Evolutionary conservation across 2,888 invertebrate species (phyloP).

Genomic region (Caenorhabditis doughertyi): DNA sequence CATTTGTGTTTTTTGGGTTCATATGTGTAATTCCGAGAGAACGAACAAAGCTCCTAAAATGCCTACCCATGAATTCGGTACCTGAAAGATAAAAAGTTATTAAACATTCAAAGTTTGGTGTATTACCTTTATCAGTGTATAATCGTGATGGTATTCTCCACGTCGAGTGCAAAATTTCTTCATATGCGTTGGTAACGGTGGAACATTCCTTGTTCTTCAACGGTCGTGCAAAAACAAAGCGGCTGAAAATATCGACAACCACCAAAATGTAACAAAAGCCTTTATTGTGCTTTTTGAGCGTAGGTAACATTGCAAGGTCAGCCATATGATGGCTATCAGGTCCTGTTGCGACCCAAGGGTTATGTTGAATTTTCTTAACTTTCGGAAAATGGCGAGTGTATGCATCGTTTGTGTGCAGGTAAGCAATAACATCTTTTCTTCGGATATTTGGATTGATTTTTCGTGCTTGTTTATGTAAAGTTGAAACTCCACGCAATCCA

Average conservation of each 20-base stretch:
- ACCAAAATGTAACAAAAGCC: slow-evolving; percentile 31
- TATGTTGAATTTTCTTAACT: slow-evolving; percentile 3
- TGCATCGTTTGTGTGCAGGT: slow-evolving; percentile 6
- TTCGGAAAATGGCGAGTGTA: slow-evolving; percentile 6
- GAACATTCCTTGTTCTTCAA: slow-evolving; percentile 31
- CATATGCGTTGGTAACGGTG: background rate
- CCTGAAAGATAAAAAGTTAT: background rate
- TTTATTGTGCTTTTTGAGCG: background rate
- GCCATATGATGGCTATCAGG: slow-evolving; percentile 39
- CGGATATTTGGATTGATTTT: background rate
- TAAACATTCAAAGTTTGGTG: too few relatives aligned
- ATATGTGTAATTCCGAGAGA: slow-evolving; percentile 1
- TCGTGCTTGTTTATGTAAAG: background rate
- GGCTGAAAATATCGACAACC: slow-evolving; percentile 19
- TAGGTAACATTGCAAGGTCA: slow-evolving; percentile 26
- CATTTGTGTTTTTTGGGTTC: slow-evolving; percentile 38
- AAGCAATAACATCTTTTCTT: slow-evolving; percentile 2
- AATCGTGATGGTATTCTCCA: background rate
- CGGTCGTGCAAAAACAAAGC: slow-evolving; percentile 8
- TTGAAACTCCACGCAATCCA: background rate
- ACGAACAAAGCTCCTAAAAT: background rate
- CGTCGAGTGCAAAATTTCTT: background rate
- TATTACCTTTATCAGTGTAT: slow-evolving; percentile 5
- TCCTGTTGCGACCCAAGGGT: slow-evolving; percentile 15
- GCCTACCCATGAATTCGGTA: slow-evolving; percentile 30